These are phyloP conservation scores for Anguilla anguilla DNA, from an alignment of 2,797 vertebrate genomes.

Conservation along the genomic window DNA sequence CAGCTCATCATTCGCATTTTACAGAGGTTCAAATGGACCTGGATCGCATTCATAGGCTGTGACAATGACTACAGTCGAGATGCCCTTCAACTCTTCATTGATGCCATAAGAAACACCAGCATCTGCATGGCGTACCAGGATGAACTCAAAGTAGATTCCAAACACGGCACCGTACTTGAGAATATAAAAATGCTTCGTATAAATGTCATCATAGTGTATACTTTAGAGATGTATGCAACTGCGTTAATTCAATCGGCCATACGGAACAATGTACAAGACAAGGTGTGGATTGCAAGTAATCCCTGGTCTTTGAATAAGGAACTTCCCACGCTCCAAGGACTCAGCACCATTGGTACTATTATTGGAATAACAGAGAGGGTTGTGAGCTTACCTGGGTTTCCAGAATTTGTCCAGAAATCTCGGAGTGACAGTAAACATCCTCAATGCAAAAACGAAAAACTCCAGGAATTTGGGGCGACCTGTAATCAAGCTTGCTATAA, in stretches of 20 bases:
- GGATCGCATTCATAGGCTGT: conserved; percentile 76
- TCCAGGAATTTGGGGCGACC: fast-evolving
- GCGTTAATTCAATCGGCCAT: conserved; percentile 70
- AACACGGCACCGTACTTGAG: conserved; percentile 54
- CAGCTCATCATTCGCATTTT: conserved; percentile 70
- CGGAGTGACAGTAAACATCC: fast-evolving
- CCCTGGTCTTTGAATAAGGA: conserved; percentile 70
- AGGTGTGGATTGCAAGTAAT: conserved; percentile 82
- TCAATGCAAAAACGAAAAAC: background rate
- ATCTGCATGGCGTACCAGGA: conserved; percentile 76
- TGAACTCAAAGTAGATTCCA: conserved; percentile 19
- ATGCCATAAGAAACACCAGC: conserved; percentile 36
- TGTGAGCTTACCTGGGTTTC: conserved; percentile 61
- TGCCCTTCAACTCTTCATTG: conserved; percentile 57
- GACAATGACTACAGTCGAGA: conserved; percentile 65
- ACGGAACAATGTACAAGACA: conserved; percentile 64
- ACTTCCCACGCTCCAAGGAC: conserved; percentile 56
- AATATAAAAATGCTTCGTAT: conserved; percentile 57
- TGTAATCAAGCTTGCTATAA: conserved; percentile 69
- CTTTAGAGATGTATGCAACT: conserved; percentile 29
- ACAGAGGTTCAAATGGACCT: conserved; percentile 74
- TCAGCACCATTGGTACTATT: conserved; percentile 70
- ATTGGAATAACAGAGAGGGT: conserved; percentile 70
- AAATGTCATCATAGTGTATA: conserved; percentile 70
- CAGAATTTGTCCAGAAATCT: conserved; percentile 61